Evolutionary conservation across 2,888 invertebrate species (phyloP), one percentile per base, ranked within the genome.

Genomic region (Philonicus albiceps): DNA sequence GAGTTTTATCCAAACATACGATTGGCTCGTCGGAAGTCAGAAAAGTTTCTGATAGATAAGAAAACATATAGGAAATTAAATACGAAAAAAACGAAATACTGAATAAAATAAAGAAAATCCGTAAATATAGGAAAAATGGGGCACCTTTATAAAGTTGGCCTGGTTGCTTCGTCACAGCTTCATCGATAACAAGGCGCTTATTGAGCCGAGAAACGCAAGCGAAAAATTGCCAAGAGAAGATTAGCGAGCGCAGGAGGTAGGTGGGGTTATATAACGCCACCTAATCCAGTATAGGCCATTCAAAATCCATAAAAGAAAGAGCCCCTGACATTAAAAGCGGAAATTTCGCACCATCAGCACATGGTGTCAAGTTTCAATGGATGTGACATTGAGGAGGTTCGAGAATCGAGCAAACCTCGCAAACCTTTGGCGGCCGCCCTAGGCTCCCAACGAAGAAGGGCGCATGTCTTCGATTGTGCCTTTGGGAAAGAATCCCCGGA

Each of bases 341-440:
- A 27, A 80, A 81, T 81, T 81, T 81, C 43, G 81, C 81, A 81
- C 64, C 55, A 81, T 81, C 81, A 81, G 81, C 81, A 81, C 81
- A 81, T 81, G 55, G 55, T 81, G 64, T 55, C 31, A 81, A 64
- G 55, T 64, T 81, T 55, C 49, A 64, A 19, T 55, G n/a, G 81
- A 81, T 64, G 64, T 64, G 81, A 81, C 81, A 81, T 81, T 81
- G 81, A 55, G n/a, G 31, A 34, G 53, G 16, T 81, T 55, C 81
- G 81, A 81, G 64, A 81, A 81, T 81, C 81, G 81, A 81, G 27
- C 74, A 34, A 34, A 64, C 64, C 64, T 55, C 40, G 40, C 40
- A 43, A 34, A 64, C 22, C 64, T 55, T 81, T 81, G 37, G 49
- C 27, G 81, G 55, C 64, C 64, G 27, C 64, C 64, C 19, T 64